Evolutionary conservation across 2,888 invertebrate genomes (phyloP).

Genomic region (Dryococelus australis): DNA sequence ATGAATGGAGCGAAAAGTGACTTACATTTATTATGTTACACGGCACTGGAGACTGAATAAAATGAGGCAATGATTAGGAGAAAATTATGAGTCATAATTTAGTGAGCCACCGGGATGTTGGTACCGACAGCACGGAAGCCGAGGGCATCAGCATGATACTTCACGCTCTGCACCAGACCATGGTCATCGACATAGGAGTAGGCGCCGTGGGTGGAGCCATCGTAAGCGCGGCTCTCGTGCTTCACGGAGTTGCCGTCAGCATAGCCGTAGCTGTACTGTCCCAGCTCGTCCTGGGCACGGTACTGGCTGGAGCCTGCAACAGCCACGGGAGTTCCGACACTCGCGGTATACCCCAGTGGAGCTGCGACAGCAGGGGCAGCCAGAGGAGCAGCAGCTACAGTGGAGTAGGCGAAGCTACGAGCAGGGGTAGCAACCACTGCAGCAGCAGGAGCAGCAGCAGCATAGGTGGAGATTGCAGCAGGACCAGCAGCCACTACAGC

Average conservation of each 20-base stretch:
- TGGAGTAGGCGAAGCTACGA: constrained; percentile 30
- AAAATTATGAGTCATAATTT: neutral
- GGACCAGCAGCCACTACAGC: constrained; percentile 42
- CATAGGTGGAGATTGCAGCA: constrained; percentile 52
- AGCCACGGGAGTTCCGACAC: constrained; percentile 47
- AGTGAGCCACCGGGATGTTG: constrained; percentile 57
- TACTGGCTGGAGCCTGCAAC: constrained; percentile 57
- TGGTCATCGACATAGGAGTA: constrained; percentile 60
- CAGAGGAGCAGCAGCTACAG: constrained; percentile 29
- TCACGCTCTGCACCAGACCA: constrained; percentile 58
- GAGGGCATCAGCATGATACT: constrained; percentile 58
- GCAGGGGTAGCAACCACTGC: constrained; percentile 58
- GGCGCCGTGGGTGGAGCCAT: constrained; percentile 58
- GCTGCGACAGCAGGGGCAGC: constrained; percentile 31
- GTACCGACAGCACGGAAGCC: constrained; percentile 60
- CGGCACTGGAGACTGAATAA: neutral
- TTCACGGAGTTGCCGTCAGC: constrained; percentile 52
- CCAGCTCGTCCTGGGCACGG: constrained; percentile 67
- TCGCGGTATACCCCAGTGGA: constrained; percentile 37
- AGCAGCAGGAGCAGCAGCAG: constrained; percentile 56
- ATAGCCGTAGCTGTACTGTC: constrained; percentile 68
- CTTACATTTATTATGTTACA: neutral
- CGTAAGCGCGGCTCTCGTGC: constrained; percentile 56
- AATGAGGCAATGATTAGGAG: neutral
- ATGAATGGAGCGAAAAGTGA: no score